Conservation (phyloP, 2,797 vertebrate species). For the Xenopus petersii region DNA sequence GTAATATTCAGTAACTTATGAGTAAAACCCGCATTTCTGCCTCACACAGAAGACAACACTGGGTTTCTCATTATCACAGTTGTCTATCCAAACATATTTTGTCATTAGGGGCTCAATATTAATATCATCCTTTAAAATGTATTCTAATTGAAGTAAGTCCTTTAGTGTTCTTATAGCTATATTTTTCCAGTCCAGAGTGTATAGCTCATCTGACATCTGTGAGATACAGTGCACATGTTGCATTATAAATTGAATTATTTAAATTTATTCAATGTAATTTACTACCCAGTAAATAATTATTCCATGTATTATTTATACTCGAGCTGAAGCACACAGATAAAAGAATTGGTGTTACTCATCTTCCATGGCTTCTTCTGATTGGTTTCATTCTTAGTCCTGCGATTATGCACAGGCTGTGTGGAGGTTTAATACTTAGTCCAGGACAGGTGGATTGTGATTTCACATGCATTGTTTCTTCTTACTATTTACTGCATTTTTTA, state of each 20-base stretch:
- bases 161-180: too few relatives aligned
- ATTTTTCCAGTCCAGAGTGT: background rate
- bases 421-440: background rate
- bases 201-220: background rate
- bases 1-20: too few relatives aligned
- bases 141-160: too few relatives aligned
- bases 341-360: background rate
- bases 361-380: background rate
- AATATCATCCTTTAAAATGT: too few relatives aligned
- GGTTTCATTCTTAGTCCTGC: background rate
- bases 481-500: background rate
- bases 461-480: background rate
- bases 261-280: slow-evolving; percentile 9
- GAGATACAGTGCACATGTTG: background rate
- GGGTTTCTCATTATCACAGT: too few relatives aligned
- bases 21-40: too few relatives aligned
- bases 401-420: background rate
- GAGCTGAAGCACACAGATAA: background rate
- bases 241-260: background rate
- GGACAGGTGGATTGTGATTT: slow-evolving; percentile 9
- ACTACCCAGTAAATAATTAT: slow-evolving; percentile 13
- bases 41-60: too few relatives aligned
- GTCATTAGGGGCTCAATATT: too few relatives aligned
- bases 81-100: too few relatives aligned
- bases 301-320: slow-evolving; percentile 23